Percentiles rank a stretch among this genome's conserved stretches.
Conservation (phyloP, 2,113 vertebrate species). For the Gallinago jamesoni region DNA sequence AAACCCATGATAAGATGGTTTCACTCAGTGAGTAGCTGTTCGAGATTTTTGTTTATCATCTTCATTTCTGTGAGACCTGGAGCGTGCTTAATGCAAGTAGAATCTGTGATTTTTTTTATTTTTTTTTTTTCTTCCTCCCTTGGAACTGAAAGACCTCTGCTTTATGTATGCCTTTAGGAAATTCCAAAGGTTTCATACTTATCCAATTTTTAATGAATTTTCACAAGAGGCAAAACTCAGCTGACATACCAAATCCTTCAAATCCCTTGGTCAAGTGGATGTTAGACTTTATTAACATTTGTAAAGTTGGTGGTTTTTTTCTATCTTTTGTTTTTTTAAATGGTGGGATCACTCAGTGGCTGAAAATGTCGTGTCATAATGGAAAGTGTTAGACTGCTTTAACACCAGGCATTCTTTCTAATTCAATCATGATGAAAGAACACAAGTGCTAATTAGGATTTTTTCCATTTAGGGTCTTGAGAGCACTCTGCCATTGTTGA, state of each 20-base stretch:
- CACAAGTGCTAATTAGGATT: neutral
- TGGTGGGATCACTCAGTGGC: neutral
- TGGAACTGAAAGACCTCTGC: neutral
- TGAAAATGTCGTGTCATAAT: neutral
- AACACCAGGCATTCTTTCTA: neutral
- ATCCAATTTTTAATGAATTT: conserved; percentile 48
- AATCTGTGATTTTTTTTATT: neutral
- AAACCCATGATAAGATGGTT: conserved; percentile 17
- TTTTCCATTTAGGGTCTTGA: neutral
- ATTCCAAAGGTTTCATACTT: conserved; percentile 35
- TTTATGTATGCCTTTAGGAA: conserved; percentile 9
- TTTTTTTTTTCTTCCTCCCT: neutral
- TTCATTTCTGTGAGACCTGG: conserved; percentile 16
- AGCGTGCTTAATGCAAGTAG: conserved; percentile 17
- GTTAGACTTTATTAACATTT: neutral
- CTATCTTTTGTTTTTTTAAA: neutral
- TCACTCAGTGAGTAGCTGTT: conserved; percentile 14
- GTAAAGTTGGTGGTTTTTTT: neutral
- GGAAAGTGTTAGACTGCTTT: neutral
- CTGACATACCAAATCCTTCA: conserved; percentile 16
- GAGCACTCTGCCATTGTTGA: neutral
- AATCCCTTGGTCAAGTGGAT: neutral
- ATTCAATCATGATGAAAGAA: neutral
- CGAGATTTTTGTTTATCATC: conserved; percentile 17
- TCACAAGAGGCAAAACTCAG: conserved; percentile 10